Evolutionary conservation across 64 coral and sea anemone species (phyloP).

Genomic region (Acropora tenuis): DNA sequence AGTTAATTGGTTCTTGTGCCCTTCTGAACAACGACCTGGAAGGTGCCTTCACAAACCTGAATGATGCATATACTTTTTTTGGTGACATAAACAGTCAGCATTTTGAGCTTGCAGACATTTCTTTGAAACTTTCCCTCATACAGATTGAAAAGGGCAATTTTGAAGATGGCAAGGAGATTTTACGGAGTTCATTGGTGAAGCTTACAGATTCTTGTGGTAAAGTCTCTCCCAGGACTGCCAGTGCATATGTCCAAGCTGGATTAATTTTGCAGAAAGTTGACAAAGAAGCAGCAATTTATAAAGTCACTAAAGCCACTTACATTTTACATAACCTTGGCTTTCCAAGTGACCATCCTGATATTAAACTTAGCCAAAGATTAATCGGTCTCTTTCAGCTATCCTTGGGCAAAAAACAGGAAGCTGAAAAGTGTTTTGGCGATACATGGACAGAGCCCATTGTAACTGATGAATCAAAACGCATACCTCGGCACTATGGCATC

Average conservation of each 20-base stretch:
- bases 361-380: neutral
- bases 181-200: neutral
- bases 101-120: conserved; percentile 5
- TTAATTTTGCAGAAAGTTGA: neutral
- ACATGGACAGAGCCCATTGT: neutral
- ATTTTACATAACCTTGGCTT: neutral
- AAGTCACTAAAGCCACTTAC: neutral
- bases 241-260: conserved; percentile 3
- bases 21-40: neutral
- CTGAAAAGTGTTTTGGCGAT: conserved; percentile 3
- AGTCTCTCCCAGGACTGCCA: neutral
- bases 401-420: neutral
- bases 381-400: neutral
- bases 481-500: neutral
- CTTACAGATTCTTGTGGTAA: conserved; percentile 5
- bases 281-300: neutral
- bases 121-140: neutral
- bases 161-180: neutral
- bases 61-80: neutral
- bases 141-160: neutral
- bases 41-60: neutral
- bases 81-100: neutral
- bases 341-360: neutral
- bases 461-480: neutral
- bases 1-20: neutral